Conservation (phyloP, 35 echinoderm and acorn worm species). For the Patiria miniata region DNA sequence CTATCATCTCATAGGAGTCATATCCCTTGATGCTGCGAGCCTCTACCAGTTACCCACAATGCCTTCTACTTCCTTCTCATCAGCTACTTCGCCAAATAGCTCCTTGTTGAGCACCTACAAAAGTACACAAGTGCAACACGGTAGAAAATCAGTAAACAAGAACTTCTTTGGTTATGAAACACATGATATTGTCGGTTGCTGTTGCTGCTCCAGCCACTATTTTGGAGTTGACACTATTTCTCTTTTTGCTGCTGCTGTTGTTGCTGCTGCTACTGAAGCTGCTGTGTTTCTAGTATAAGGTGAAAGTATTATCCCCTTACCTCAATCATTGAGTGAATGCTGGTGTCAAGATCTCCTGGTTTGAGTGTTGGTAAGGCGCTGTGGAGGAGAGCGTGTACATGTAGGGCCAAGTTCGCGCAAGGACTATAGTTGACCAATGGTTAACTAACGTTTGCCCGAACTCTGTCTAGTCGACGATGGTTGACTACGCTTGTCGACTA, state of each 20-base stretch:
- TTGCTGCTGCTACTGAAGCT: no score
- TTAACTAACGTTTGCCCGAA: no score
- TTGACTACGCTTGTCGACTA: no score
- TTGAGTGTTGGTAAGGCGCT: constrained; percentile 60
- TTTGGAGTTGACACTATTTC: no score
- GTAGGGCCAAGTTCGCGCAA: no score
- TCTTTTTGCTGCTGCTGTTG: no score
- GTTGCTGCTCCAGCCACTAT: no score
- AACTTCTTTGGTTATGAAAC: no score
- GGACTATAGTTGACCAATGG: no score
- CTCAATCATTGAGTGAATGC: constrained; percentile 55
- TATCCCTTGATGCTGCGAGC: constrained; percentile 80
- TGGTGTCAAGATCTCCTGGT: constrained; percentile 67
- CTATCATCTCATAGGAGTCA: constrained; percentile 89
- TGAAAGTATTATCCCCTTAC: constrained; percentile 23
- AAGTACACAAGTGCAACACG: background rate
- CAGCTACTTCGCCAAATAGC: constrained; percentile 89
- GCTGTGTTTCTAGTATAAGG: no score
- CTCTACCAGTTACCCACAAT: constrained; percentile 84
- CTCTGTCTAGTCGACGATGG: no score
- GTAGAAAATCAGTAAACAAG: background rate
- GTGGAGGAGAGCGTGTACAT: constrained; percentile 67
- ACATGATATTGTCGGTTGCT: no score
- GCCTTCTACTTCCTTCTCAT: constrained; percentile 94
- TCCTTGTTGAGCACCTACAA: constrained; percentile 89